A percentile compares a stretch with the other conserved stretches of the same genome.
Evolutionary conservation across 2,888 invertebrate species (phyloP).

Genomic region (Unio pictorum): DNA sequence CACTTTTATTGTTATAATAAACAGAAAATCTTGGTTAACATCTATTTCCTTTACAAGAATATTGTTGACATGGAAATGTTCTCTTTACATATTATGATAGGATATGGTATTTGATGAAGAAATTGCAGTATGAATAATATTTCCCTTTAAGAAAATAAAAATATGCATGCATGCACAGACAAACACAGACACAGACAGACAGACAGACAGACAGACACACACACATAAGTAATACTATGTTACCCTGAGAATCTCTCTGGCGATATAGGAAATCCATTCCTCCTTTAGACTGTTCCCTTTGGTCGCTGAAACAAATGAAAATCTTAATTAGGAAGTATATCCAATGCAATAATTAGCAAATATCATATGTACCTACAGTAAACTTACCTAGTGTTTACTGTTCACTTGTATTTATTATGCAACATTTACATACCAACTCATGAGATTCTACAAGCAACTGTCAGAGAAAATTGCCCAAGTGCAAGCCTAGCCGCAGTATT

Average conservation of each 20-base stretch:
- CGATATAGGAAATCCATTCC: constrained; percentile 99
- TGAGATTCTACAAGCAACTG: too few species aligned
- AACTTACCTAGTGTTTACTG: too few species aligned
- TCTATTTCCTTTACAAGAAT: too few species aligned
- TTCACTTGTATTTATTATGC: too few species aligned
- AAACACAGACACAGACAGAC: background rate
- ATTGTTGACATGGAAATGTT: too few species aligned
- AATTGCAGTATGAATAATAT: background rate
- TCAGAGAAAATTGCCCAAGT: too few species aligned
- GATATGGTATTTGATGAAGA: background rate
- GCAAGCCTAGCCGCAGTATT: too few species aligned
- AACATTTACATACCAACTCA: too few species aligned
- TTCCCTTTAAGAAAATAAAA: background rate
- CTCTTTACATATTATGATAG: too few species aligned
- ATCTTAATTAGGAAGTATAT: background rate
- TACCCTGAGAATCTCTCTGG: constrained; percentile 82
- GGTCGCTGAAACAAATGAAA: constrained; percentile 77
- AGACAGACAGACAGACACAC: background rate
- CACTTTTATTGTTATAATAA: too few species aligned
- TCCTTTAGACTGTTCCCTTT: constrained; percentile 98
- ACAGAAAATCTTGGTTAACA: too few species aligned
- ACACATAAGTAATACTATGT: constrained; percentile 14
- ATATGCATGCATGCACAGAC: background rate
- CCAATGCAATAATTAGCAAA: background rate
- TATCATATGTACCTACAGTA: too few species aligned